These are phyloP conservation scores for Amphipyra berbera DNA, from an alignment of 2,888 invertebrate genomes.

Conservation along the genomic window DNA sequence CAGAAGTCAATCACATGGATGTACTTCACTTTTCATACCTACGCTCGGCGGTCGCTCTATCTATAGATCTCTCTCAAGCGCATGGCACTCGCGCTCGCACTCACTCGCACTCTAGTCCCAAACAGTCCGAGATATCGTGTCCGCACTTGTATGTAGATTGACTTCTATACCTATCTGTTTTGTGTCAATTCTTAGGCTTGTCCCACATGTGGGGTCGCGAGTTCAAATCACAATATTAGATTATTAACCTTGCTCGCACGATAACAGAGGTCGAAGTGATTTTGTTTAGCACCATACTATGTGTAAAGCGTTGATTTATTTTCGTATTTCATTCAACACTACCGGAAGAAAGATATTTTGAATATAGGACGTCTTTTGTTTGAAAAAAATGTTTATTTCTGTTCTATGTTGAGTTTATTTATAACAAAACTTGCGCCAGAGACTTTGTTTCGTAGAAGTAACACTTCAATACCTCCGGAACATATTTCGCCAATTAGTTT, in stretches of 20 bases:
- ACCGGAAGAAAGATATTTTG: constrained; percentile 11
- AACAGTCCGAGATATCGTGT: no score
- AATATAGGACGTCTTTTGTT: background rate
- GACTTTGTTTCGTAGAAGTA: background rate
- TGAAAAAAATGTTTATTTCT: background rate
- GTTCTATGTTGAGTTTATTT: constrained; percentile 1
- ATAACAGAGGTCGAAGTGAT: constrained; percentile 24
- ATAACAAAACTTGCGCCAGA: constrained; percentile 7
- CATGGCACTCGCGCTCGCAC: no score
- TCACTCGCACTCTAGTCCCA: no score
- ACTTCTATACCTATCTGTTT: no score
- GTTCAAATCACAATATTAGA: constrained; percentile 32
- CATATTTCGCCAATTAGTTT: background rate
- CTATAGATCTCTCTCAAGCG: no score
- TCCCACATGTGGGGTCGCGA: constrained; percentile 5
- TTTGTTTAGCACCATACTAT: constrained; percentile 2
- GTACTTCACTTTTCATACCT: no score
- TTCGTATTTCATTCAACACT: background rate
- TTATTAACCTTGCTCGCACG: constrained; percentile 35
- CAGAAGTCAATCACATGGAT: no score
- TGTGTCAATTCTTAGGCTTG: constrained; percentile 15
- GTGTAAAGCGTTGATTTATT: constrained; percentile 1
- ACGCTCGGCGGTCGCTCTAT: no score
- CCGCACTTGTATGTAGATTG: no score
- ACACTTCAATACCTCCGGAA: background rate